Percentiles rank a stretch among this genome's conserved stretches.
Evolutionary conservation across 2,888 invertebrate genomes (phyloP).

Genomic region (Listrodromus nycthemerus): DNA sequence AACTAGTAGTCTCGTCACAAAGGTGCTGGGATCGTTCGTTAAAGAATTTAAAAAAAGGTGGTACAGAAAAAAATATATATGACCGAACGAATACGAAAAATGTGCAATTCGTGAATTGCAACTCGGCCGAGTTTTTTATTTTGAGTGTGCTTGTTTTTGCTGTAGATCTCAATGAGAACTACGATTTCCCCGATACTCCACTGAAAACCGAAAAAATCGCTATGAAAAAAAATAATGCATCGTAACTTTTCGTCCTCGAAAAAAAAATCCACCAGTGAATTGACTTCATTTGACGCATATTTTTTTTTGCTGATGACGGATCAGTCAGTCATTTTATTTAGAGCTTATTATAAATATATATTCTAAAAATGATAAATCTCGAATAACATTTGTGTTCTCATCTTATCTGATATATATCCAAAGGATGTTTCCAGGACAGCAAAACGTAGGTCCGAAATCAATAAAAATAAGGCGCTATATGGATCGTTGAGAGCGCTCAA

Average conservation of each 20-base stretch:
- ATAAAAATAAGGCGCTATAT: slow-evolving; percentile 34
- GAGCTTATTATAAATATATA: neutral
- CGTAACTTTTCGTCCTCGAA: too few species aligned
- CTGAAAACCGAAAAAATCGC: neutral
- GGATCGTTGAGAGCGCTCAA: slow-evolving; percentile 34
- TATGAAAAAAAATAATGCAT: neutral
- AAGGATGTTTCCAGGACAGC: neutral
- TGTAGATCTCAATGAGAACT: neutral
- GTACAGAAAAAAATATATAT: neutral
- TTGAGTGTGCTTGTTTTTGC: neutral
- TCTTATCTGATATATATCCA: too few species aligned
- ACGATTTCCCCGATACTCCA: neutral
- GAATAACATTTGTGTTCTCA: too few species aligned
- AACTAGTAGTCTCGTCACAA: neutral
- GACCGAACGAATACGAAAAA: neutral
- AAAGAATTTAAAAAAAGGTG: slow-evolving; percentile 7
- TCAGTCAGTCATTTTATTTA: too few species aligned
- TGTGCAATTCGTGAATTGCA: neutral
- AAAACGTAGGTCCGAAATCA: slow-evolving; percentile 17
- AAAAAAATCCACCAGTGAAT: too few species aligned
- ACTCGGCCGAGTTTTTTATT: neutral
- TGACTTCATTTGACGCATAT: too few species aligned
- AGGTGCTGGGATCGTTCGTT: slow-evolving; percentile 5
- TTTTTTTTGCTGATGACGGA: too few species aligned
- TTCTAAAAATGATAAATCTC: neutral